Base-by-base conservation (phyloP, 2,888 invertebrate genomes). In the Drepanosiphum platanoidis region DNA sequence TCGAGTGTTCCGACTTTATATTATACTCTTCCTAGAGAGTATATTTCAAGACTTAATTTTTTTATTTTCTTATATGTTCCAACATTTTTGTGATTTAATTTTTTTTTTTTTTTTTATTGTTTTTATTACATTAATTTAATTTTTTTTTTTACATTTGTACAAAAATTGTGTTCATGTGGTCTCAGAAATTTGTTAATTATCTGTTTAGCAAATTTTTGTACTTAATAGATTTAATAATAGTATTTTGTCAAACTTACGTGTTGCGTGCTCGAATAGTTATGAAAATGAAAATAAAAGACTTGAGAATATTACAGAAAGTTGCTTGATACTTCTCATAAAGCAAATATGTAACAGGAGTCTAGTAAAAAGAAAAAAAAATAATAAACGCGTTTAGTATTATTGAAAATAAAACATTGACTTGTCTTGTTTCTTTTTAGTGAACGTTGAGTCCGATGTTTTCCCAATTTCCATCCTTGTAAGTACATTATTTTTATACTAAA, bases 181-280 rank as follows among this genome's bases (percentile, higher is more conserved):
- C 84, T 84, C 84, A 84, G 84, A 84, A 84, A 84, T 84, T 84
- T 84, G 84, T 84, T 84, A 84, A 84, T 74, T 68, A 77, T 77
- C 74, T 46, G 42, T 84, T 68, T 84, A 84, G 84, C 84, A 84
- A 84, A 84, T 84, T 84, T 84, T 84, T 84, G 84, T 84, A 84
- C 84, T 84, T 84, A 84, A 84, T 77, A 77, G 75, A 52, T 81
- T 71, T 81, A 81, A 81, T 80, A 80, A 68, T 84, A 84, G 83
- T 75, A 77, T 84, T 81, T 84, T 84, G 70, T 75, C 75, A 84
- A 84, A 68, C 36, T 68, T 84, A 70, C 3, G 58, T 75, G 75
- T 84, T 84, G 84, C n/a, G 84, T 84, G 77, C 77, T 84, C 74
- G 30, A 77, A 84, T 84, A 84, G 77, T 77, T 77, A 32, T 74